phyloP scores from a whole-genome alignment of 2,113 vertebrate genomes.

The Anseranas semipalmata region DNA sequence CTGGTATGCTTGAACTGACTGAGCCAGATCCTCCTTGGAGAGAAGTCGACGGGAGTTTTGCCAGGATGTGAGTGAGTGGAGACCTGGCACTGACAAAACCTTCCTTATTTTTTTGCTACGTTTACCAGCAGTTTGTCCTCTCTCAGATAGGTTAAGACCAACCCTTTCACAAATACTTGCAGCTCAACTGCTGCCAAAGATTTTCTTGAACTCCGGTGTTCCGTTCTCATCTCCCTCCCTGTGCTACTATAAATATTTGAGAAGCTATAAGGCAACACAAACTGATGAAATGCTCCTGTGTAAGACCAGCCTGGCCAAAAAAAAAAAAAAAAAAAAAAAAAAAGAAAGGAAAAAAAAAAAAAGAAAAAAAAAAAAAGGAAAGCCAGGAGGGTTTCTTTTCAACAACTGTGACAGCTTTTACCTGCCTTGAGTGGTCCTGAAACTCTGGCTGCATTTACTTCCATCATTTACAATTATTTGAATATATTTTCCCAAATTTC shows the following conservation, averaged over 20 bases:
- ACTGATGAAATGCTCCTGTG: background rate
- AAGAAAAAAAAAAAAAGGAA: background rate
- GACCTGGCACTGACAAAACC: background rate
- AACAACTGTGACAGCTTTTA: background rate
- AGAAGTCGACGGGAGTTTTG: background rate
- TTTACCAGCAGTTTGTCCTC: background rate
- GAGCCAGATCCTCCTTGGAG: background rate
- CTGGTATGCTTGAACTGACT: background rate
- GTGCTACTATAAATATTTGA: background rate
- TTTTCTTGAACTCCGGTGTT: background rate
- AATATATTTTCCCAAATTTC: background rate
- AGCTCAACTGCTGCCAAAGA: background rate
- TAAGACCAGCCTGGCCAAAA: background rate
- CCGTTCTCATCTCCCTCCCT: accelerated
- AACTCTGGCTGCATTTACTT: background rate
- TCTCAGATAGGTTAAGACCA: conserved; percentile 4
- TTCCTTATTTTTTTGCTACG: background rate
- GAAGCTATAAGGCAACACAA: background rate
- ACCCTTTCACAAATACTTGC: background rate
- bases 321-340: too few relatives aligned
- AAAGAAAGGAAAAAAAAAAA: background rate
- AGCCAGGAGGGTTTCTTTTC: background rate
- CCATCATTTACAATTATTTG: background rate
- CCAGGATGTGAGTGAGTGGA: background rate
- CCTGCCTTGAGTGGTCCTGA: background rate